Evolutionary conservation across 1,140 invertebrate genomes (phyloP), one percentile per base, ranked within the genome.

Genomic region (Chironomus tepperi): DNA sequence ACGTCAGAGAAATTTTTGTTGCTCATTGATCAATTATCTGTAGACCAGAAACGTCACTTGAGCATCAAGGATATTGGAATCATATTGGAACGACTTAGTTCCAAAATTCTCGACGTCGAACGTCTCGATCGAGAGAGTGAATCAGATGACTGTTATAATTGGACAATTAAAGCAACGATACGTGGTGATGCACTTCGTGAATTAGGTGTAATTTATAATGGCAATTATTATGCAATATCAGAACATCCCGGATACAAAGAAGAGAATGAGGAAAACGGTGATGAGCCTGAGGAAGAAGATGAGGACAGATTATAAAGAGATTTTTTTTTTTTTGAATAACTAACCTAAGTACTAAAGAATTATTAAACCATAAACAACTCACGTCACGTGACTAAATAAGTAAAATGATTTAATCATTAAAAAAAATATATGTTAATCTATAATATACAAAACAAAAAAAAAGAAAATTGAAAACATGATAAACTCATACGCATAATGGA

Each of bases 51-150:
- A 82, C 88, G 91, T 73, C 93, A 96, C 79, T 86, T 97, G 73
- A 94, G 91, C 79, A 94, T 97, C 83, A 95, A 96, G 83, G 95
- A 97, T 83, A 96, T 97, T 83, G 94, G 95, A 74, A 93, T 96
- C 81, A 97, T 97, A 78, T 85, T 97, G 75, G 94, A 97, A 81
- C 85, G 94, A 77, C 87, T 97, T 76, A 95, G 90, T 81, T 95
- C 93, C 5, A 96, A 96, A 84, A 96, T 97, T 73, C 85, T 97
- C 57, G 94, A 97, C 84, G 94, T 97, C 70, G 94, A 96, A 83
- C 87, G 93, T 74, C 84, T 97, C 75, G 93, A 96, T 83, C 87
- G 94, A 24, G 94, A 96, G 81, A 93, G 89, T 77, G 94, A 96
- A 81, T 93, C 91, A 81, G 91, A 93, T 80, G 93, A 96, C 82